Conservation (phyloP, 2,113 vertebrate species). For the Eulemur macaco region DNA sequence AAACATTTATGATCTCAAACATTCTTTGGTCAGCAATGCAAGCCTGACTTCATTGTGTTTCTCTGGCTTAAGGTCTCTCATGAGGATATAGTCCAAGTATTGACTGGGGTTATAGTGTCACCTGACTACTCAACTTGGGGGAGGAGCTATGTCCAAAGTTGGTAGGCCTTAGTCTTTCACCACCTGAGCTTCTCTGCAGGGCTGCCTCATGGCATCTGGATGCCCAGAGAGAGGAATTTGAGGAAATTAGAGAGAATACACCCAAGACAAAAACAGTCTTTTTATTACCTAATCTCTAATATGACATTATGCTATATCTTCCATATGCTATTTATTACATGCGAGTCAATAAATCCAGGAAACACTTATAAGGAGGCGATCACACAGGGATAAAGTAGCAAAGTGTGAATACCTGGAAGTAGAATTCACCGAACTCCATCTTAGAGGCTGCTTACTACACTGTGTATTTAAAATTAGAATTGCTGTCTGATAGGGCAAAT, state of each 20-base stretch:
- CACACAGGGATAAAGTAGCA: not conserved
- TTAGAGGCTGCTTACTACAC: not conserved
- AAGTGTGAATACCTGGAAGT: not conserved
- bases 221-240: not conserved
- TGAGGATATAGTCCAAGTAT: not conserved
- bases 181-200: not conserved
- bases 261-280: not conserved
- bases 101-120: not conserved
- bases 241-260: not conserved
- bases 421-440: not conserved
- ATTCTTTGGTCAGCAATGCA: not conserved
- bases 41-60: not conserved
- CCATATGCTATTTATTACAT: not conserved
- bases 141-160: not conserved
- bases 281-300: not conserved
- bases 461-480: not conserved
- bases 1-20: not conserved
- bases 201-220: not conserved
- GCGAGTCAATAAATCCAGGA: not conserved
- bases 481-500: not conserved
- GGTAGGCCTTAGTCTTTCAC: rapidly evolving
- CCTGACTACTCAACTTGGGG: not conserved
- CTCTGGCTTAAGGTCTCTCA: not conserved
- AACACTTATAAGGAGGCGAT: not conserved
- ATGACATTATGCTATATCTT: not conserved